A percentile compares a stretch with the other conserved stretches of the same genome.
These are phyloP conservation scores for Halcyon badia DNA, from an alignment of 2,797 vertebrate species.

Conservation along the genomic window DNA sequence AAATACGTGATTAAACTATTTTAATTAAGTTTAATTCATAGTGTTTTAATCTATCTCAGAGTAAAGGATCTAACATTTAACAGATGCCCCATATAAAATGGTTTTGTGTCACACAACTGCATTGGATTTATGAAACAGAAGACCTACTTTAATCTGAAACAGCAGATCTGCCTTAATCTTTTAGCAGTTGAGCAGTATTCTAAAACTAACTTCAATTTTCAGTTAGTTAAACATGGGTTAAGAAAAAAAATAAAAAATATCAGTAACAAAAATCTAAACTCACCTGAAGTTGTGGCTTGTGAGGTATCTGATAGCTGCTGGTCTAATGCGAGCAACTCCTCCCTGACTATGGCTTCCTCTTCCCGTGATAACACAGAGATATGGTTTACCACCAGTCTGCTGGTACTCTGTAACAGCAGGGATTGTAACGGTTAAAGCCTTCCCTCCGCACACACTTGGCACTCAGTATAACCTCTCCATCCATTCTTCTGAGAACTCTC, in stretches of 20 bases:
- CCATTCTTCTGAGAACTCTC: not conserved
- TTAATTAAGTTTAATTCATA: not conserved
- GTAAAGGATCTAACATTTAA: not conserved
- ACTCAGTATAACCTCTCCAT: not conserved
- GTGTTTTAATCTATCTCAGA: not conserved
- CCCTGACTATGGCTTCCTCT: slow-evolving; percentile 98
- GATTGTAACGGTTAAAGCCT: slow-evolving; percentile 42
- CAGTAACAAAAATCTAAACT: slow-evolving; percentile 59
- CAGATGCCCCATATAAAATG: not conserved
- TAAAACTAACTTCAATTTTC: slow-evolving; percentile 34
- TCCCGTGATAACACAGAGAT: slow-evolving; percentile 96
- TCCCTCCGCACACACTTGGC: not conserved
- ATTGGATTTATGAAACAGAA: not conserved
- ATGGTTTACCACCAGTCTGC: slow-evolving; percentile 88
- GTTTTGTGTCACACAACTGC: not conserved
- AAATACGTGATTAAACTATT: not conserved
- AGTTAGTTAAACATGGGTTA: slow-evolving; percentile 35
- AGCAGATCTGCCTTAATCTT: not conserved
- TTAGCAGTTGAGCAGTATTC: not conserved
- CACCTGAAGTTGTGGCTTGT: slow-evolving; percentile 92
- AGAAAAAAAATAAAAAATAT: not conserved
- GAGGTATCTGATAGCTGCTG: slow-evolving; percentile 96
- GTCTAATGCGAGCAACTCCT: slow-evolving; percentile 95
- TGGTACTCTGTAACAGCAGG: slow-evolving; percentile 85
- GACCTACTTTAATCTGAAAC: not conserved